phyloP scores from a whole-genome alignment of 2,797 vertebrate genomes.

The Sebastes trivittatus region DNA sequence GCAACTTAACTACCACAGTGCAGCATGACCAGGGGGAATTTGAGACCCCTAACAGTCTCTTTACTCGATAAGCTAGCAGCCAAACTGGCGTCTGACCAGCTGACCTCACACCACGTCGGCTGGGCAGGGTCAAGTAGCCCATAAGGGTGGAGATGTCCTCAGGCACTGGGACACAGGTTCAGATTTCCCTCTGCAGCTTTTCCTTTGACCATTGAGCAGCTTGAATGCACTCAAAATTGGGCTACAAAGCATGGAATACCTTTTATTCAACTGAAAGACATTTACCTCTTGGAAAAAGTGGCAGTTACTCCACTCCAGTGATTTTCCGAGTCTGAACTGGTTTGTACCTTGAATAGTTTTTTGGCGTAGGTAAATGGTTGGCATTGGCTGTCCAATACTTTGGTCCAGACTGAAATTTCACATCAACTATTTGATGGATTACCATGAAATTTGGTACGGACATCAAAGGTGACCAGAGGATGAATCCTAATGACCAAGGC shows the following conservation, averaged over 20 bases:
- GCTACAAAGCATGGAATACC: background rate
- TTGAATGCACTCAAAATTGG: background rate
- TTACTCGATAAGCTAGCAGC: conserved; percentile 58
- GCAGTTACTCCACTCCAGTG: background rate
- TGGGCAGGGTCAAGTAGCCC: conserved; percentile 54
- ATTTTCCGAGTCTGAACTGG: background rate
- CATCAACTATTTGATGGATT: background rate
- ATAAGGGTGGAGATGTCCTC: conserved; percentile 45
- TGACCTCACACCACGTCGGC: conserved; percentile 58
- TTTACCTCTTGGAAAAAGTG: background rate
- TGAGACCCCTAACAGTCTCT: conserved; percentile 32
- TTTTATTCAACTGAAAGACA: background rate
- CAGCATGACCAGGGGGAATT: conserved; percentile 36
- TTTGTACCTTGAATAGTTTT: background rate
- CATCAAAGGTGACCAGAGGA: background rate
- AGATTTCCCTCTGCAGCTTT: conserved; percentile 30
- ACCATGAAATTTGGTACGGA: background rate
- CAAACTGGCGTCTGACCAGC: conserved; percentile 65
- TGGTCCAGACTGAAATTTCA: background rate
- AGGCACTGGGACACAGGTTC: conserved; percentile 38
- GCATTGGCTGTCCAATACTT: background rate
- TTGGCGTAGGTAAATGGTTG: background rate
- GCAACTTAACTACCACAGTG: conserved; percentile 33
- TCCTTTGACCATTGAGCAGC: conserved; percentile 12
- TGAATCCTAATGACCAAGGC: background rate